Evolutionary conservation across 1,140 invertebrate species (phyloP), one percentile per base, ranked within the genome.

Genomic region (Temnothorax longispinosus): DNA sequence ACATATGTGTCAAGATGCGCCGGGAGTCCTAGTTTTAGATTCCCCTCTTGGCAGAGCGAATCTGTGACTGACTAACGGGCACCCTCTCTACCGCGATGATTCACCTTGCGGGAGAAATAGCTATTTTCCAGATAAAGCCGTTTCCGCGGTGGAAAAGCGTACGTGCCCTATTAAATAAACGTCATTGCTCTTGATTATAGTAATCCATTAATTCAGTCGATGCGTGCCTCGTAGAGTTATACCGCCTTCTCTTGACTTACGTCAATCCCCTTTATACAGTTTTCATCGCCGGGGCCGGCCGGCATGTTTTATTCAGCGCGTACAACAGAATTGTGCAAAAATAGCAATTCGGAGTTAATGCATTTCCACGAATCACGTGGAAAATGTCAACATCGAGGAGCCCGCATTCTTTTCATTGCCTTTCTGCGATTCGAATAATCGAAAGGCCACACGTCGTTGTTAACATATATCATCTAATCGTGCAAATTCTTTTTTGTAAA

Each of bases 51-150:
- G 90, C 90, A 85, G 71, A 84, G 72, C 76, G 74, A 77, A 87
- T 86, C 87, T 56, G 52, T 50, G 27, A 86, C 87, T 84, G 84
- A 88, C 77, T 91, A 90, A 90, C 86, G 77, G 54, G 10, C 54
- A 67, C 21, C 69, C 72, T 52, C 35, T 21, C 44, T 6, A 35
- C 78, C 41, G 54, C 62, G 87, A 91, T 91, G 90, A 91, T 91
- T 91, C 90, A 91, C 85, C 85, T 27, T 89, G 80, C 15, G 27
- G 50, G 75, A 62, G 85, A 76, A 88, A 91, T 88, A 82, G 75
- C 56, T 60, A 15, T 47, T 32, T 91, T 91, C 87, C 84, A 90
- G 87, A 84, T 91, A 90, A 87, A 69, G 44, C 75, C 52, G 32
- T 72, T 88, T 90, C 84, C 44, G 72, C 84, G 88, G 65, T 75